Evolutionary conservation across 2,113 vertebrate genomes (phyloP).

Genomic region (Oncorhynchus keta): DNA sequence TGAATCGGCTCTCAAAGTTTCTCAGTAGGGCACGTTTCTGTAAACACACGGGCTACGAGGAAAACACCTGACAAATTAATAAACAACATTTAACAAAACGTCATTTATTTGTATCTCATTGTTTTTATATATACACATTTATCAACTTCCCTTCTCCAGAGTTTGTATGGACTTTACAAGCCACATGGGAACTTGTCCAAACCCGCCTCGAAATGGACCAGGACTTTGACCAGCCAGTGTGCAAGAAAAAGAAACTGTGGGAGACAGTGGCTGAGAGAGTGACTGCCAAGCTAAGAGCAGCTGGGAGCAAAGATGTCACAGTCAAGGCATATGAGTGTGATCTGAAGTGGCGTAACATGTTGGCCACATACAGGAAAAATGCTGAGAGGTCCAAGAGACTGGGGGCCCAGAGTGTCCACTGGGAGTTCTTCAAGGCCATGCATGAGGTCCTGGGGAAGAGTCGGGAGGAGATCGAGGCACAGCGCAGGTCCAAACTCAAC

Average conservation of each 20-base stretch:
- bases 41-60: not conserved
- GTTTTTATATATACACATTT: not conserved
- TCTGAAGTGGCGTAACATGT: slow-evolving; percentile 79
- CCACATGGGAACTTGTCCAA: slow-evolving; percentile 74
- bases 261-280: slow-evolving; percentile 72
- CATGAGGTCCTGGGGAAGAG: slow-evolving; percentile 69
- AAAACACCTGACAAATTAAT: not conserved
- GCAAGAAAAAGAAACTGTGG: slow-evolving; percentile 79
- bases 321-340: slow-evolving; percentile 77
- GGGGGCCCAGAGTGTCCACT: slow-evolving; percentile 66
- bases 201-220: slow-evolving; percentile 73
- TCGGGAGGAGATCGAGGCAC: slow-evolving; percentile 66
- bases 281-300: slow-evolving; percentile 59
- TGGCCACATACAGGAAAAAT: slow-evolving; percentile 77
- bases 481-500: slow-evolving; percentile 59
- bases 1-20: not conserved
- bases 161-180: slow-evolving; percentile 76
- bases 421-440: slow-evolving; percentile 77
- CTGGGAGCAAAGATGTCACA: slow-evolving; percentile 34
- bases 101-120: not conserved
- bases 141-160: slow-evolving; percentile 48
- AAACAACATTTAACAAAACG: not conserved
- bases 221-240: slow-evolving; percentile 74
- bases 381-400: slow-evolving; percentile 65
- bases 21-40: not conserved